phyloP scores from a whole-genome alignment of 2,888 invertebrate species.

The Pycnomerus fuliginosus region DNA sequence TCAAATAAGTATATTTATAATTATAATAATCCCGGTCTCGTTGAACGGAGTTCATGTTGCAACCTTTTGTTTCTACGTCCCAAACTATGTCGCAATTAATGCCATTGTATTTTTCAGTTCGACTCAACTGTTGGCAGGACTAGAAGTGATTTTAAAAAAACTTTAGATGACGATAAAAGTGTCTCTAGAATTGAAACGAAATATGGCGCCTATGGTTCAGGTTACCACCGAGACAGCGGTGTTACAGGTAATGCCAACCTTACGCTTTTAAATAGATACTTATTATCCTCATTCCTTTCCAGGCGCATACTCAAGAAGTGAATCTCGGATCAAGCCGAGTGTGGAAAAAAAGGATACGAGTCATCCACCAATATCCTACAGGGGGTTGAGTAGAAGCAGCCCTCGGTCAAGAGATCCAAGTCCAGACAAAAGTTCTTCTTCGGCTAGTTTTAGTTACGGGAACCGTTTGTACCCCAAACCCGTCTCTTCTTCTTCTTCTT shows the following conservation, averaged over 20 bases:
- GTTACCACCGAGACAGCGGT: constrained; percentile 40
- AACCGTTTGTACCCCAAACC: constrained; percentile 57
- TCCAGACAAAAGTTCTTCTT: constrained; percentile 56
- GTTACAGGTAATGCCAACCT: constrained; percentile 26
- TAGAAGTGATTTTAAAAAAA: constrained; percentile 33
- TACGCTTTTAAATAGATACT: background rate
- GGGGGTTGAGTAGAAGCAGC: constrained; percentile 45
- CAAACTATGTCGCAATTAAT: too few relatives aligned
- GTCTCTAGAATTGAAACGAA: constrained; percentile 40
- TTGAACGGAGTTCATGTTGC: too few relatives aligned
- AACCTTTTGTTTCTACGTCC: too few relatives aligned
- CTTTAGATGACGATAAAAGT: constrained; percentile 38
- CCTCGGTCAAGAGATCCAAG: constrained; percentile 59
- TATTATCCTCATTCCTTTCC: constrained; percentile 8
- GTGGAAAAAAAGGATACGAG: constrained; percentile 49
- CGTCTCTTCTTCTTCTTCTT: constrained; percentile 43
- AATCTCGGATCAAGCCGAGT: constrained; percentile 32
- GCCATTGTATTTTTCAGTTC: constrained; percentile 46
- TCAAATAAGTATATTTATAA: too few relatives aligned
- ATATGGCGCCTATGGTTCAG: constrained; percentile 39
- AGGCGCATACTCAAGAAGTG: constrained; percentile 15
- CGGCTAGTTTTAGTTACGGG: constrained; percentile 54
- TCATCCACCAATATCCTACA: constrained; percentile 55
- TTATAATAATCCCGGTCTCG: too few relatives aligned
- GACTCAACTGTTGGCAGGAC: constrained; percentile 38